These are phyloP conservation scores for Gymnodraco acuticeps DNA, from an alignment of 2,797 vertebrate species.

Conservation along the genomic window DNA sequence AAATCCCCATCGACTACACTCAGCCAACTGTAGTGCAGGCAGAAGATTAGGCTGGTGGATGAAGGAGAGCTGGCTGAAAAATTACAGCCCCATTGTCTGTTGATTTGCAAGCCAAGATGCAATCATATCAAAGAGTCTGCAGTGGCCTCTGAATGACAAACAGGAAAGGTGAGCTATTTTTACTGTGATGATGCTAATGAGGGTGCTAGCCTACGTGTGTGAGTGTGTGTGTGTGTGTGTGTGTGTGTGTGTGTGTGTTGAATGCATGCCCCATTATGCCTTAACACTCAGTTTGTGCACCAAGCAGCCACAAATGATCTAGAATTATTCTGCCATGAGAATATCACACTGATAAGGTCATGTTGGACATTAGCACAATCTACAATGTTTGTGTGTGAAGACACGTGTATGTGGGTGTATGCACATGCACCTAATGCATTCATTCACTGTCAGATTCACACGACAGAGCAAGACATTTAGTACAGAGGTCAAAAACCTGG, in stretches of 20 bases:
- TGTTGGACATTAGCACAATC: slow-evolving; percentile 47
- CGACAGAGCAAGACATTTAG: slow-evolving; percentile 46
- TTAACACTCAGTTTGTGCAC: slow-evolving; percentile 43
- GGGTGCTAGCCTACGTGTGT: slow-evolving; percentile 5
- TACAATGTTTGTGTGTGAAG: neutral
- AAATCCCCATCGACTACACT: slow-evolving; percentile 54
- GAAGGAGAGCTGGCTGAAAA: slow-evolving; percentile 61
- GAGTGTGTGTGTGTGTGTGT: neutral
- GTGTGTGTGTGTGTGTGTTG: slow-evolving; percentile 2
- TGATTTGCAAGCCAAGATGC: slow-evolving; percentile 71
- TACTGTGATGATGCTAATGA: slow-evolving; percentile 62
- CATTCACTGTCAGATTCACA: slow-evolving; percentile 23
- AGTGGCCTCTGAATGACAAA: slow-evolving; percentile 63
- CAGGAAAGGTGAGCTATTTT: slow-evolving; percentile 70
- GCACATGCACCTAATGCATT: slow-evolving; percentile 17
- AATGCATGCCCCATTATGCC: slow-evolving; percentile 29
- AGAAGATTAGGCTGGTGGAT: slow-evolving; percentile 46
- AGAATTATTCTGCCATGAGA: slow-evolving; percentile 60
- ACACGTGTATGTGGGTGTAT: too few species aligned
- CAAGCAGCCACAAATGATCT: slow-evolving; percentile 63
- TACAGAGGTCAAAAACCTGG: slow-evolving; percentile 45
- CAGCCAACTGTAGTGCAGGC: slow-evolving; percentile 62
- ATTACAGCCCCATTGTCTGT: slow-evolving; percentile 70
- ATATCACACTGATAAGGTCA: slow-evolving; percentile 76
- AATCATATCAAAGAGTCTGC: slow-evolving; percentile 63